Evolutionary conservation across 2,113 vertebrate species (phyloP).

Genomic region (Paracanthobrama guichenoti): DNA sequence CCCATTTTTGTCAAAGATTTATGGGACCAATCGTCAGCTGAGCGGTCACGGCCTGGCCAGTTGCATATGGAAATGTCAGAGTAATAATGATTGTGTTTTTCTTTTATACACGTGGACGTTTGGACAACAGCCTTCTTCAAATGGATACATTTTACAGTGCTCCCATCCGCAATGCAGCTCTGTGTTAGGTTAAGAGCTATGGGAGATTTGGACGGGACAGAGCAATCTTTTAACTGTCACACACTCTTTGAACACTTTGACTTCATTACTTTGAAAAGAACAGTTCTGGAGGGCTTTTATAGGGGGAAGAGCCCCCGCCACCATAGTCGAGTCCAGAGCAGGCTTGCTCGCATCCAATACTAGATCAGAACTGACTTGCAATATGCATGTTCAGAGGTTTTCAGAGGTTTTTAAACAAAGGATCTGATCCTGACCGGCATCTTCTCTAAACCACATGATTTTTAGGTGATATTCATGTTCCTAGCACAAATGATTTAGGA

Average conservation of each 20-base stretch:
- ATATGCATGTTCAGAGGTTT: slow-evolving; percentile 21
- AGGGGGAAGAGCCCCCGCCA: neutral
- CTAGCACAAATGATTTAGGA: neutral
- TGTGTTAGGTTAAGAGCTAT: slow-evolving; percentile 4
- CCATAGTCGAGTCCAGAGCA: neutral
- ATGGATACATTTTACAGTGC: slow-evolving; percentile 18
- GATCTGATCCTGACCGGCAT: slow-evolving; percentile 55
- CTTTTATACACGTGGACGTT: slow-evolving; percentile 61
- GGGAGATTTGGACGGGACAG: slow-evolving; percentile 5
- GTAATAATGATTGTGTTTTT: slow-evolving; percentile 63
- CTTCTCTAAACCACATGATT: slow-evolving; percentile 3
- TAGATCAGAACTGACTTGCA: slow-evolving; percentile 16
- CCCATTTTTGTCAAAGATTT: slow-evolving; percentile 63
- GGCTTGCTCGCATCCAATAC: neutral
- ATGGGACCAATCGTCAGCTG: slow-evolving; percentile 61
- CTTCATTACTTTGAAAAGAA: slow-evolving; percentile 17
- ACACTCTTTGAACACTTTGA: slow-evolving; percentile 18
- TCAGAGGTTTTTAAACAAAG: slow-evolving; percentile 48
- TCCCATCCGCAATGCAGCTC: neutral
- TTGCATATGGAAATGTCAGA: slow-evolving; percentile 61
- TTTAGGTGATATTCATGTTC: neutral
- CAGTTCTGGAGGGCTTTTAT: slow-evolving; percentile 15
- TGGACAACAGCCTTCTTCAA: slow-evolving; percentile 50
- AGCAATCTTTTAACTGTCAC: slow-evolving; percentile 34
- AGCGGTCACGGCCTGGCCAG: slow-evolving; percentile 59